Conservation (phyloP, 2,113 vertebrate species). For the Phodopus roborovskii region DNA sequence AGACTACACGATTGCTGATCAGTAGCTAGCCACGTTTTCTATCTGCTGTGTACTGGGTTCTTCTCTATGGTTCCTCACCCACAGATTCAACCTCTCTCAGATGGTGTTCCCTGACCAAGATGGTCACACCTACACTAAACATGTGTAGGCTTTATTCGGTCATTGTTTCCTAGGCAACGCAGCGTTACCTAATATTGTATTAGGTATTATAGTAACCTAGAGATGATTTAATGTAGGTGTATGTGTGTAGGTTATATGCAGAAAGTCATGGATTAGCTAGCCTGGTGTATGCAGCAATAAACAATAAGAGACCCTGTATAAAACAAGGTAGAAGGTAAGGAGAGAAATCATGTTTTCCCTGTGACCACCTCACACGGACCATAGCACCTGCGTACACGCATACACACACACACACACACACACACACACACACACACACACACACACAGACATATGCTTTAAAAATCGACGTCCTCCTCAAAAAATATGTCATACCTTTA, state of each 20-base stretch:
- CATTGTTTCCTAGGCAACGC: background rate
- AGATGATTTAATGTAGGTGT: background rate
- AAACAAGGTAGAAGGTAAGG: background rate
- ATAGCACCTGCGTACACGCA: background rate
- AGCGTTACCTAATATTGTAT: background rate
- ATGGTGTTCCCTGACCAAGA: background rate
- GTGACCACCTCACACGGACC: background rate
- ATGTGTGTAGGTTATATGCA: background rate
- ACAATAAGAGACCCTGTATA: background rate
- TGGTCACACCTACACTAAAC: background rate
- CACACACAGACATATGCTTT: background rate
- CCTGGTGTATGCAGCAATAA: background rate
- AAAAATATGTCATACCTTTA: background rate
- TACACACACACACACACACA: background rate
- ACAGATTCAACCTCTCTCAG: background rate
- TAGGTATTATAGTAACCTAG: background rate
- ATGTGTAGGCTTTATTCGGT: background rate
- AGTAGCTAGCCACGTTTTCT: background rate
- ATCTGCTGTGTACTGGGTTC: background rate
- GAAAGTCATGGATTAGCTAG: background rate
- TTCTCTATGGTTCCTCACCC: background rate
- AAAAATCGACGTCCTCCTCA: background rate
- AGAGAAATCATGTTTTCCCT: background rate
- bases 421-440: background rate
- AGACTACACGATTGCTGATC: background rate